Evolutionary conservation across 1,140 invertebrate genomes (phyloP).

Genomic region (Vollenhovia emeryi): DNA sequence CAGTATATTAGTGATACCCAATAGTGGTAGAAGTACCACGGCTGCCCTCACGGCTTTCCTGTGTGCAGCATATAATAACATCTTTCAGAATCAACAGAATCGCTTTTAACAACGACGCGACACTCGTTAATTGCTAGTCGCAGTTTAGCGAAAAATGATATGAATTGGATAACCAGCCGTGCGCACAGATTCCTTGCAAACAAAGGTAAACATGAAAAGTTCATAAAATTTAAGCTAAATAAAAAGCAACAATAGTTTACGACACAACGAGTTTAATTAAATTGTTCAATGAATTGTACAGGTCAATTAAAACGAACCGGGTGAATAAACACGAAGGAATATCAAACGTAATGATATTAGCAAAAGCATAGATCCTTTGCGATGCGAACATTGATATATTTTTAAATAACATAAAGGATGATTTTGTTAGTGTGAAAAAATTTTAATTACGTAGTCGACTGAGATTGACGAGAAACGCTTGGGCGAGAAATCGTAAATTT

Average conservation of each 20-base stretch:
- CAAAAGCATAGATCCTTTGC: background rate
- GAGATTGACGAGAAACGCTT: background rate
- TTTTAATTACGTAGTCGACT: background rate
- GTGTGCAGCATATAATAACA: slow-evolving; percentile 19
- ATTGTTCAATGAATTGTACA: background rate
- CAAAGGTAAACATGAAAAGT: too few species aligned
- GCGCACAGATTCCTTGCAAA: too few species aligned
- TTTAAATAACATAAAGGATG: background rate
- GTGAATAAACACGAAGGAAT: background rate
- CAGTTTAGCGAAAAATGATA: background rate
- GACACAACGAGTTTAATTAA: too few species aligned
- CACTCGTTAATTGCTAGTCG: background rate
- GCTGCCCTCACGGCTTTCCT: slow-evolving; percentile 93
- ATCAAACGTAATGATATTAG: background rate
- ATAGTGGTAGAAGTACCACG: slow-evolving; percentile 91
- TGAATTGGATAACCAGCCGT: too few species aligned
- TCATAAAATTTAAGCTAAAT: too few species aligned
- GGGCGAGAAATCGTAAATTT: background rate
- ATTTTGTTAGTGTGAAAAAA: background rate
- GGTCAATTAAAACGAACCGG: background rate
- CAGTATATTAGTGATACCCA: slow-evolving; percentile 92
- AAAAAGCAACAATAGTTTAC: too few species aligned
- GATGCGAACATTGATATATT: background rate
- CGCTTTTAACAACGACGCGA: background rate
- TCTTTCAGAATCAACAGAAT: background rate